A percentile compares a stretch with the other conserved stretches of the same genome.
Conservation (phyloP, 2,888 invertebrate species). For the Aspidiotus destructor region DNA sequence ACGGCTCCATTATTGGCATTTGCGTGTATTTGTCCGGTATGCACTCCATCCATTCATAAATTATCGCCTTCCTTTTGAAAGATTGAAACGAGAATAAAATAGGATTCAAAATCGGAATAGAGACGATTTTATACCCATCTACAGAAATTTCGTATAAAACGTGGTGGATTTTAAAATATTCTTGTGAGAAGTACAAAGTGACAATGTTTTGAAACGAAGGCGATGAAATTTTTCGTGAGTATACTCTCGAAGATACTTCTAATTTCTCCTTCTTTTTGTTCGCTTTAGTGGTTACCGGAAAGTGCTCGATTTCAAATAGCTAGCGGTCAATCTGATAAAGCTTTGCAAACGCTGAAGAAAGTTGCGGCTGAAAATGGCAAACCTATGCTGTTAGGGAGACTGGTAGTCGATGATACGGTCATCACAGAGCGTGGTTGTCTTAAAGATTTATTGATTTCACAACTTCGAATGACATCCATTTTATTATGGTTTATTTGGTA, state of each 20-base stretch:
- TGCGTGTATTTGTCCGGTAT: conserved; percentile 67
- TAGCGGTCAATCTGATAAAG: conserved; percentile 75
- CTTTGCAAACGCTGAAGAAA: conserved; percentile 70
- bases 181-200: too few species aligned
- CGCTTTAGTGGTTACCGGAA: conserved; percentile 80
- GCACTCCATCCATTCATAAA: conserved; percentile 39
- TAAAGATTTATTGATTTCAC: conserved; percentile 64
- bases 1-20: conserved; percentile 79
- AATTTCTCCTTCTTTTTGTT: neutral
- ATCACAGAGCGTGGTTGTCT: conserved; percentile 57
- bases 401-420: conserved; percentile 59
- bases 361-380: conserved; percentile 78
- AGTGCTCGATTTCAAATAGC: conserved; percentile 82
- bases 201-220: too few species aligned
- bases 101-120: too few species aligned
- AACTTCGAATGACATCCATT: conserved; percentile 70
- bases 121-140: too few species aligned
- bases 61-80: too few species aligned
- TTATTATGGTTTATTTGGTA: conserved; percentile 91
- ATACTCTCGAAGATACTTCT: too few species aligned
- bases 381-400: conserved; percentile 72
- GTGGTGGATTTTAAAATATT: too few species aligned
- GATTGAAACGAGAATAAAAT: too few species aligned
- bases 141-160: too few species aligned
- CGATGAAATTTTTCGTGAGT: too few species aligned